These are phyloP conservation scores for Gnathochromis pfefferi DNA, from an alignment of 2,113 vertebrate genomes.

Conservation along the genomic window DNA sequence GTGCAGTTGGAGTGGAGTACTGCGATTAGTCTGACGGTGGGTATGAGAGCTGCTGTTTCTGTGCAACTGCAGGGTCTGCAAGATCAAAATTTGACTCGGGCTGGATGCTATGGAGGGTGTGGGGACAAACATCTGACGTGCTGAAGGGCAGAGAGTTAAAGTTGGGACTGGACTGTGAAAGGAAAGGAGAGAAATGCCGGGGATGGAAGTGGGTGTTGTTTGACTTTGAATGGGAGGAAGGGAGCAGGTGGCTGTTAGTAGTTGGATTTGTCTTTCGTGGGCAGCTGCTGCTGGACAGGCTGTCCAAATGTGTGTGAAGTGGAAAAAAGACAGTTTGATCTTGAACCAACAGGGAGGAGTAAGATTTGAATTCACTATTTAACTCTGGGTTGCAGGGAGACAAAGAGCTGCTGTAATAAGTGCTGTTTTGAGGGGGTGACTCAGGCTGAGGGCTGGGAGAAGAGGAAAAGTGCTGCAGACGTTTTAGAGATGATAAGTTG, in stretches of 20 bases:
- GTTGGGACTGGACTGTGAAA: slow-evolving; percentile 10
- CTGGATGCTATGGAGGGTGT: background rate
- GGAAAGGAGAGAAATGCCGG: background rate
- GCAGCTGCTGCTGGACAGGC: slow-evolving; percentile 14
- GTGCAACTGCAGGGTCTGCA: background rate
- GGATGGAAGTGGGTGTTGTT: background rate
- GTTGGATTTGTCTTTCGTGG: background rate
- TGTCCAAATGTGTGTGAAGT: background rate
- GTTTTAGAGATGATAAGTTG: slow-evolving; percentile 7
- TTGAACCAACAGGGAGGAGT: background rate
- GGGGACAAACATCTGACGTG: background rate
- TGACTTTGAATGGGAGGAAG: background rate
- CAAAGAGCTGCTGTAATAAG: background rate
- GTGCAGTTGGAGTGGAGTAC: background rate
- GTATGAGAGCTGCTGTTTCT: background rate
- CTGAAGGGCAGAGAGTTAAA: background rate
- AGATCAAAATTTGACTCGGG: slow-evolving; percentile 1
- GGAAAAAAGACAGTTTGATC: background rate
- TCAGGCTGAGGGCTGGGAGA: background rate
- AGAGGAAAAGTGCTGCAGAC: slow-evolving; percentile 3
- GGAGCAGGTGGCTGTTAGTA: background rate
- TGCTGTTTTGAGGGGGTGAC: background rate
- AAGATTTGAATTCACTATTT: background rate
- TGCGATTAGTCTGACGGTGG: slow-evolving; percentile 25
- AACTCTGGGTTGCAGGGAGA: background rate